A percentile compares a stretch with the other conserved stretches of the same genome.
phyloP scores from a whole-genome alignment of 2,797 vertebrate species.

The Notoglanidium macrostoma region DNA sequence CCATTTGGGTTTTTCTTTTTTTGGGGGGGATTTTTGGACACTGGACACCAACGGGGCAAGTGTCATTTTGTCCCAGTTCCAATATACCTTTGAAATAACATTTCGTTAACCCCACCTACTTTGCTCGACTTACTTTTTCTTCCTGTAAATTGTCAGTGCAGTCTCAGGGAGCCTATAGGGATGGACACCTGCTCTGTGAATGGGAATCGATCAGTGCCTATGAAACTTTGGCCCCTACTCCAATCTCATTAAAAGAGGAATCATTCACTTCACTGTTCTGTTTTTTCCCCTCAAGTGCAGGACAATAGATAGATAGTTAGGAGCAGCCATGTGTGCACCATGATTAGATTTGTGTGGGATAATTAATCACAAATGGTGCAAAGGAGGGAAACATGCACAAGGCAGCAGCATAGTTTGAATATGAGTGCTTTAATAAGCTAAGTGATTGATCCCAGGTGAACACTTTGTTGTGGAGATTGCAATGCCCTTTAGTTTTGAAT shows the following conservation, averaged over 20 bases:
- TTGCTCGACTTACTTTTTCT: background rate
- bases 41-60: constrained; percentile 6
- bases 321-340: constrained; percentile 59
- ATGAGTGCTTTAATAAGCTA: constrained; percentile 64
- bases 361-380: constrained; percentile 64
- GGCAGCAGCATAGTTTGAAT: constrained; percentile 56
- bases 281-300: constrained; percentile 39
- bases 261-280: constrained; percentile 56
- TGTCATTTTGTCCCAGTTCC: constrained; percentile 36
- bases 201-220: constrained; percentile 48
- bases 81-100: constrained; percentile 13
- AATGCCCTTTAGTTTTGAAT: constrained; percentile 62
- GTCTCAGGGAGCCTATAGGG: constrained; percentile 40
- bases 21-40: background rate
- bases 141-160: constrained; percentile 11
- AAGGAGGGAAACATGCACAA: constrained; percentile 50
- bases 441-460: constrained; percentile 65
- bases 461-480: constrained; percentile 63
- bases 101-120: background rate
- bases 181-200: constrained; percentile 56
- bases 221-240: constrained; percentile 53
- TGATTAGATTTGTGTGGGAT: constrained; percentile 63
- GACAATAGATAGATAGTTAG: constrained; percentile 59
- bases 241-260: constrained; percentile 58
- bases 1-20: background rate